Evolutionary conservation across 2,113 vertebrate genomes (phyloP).

Genomic region (Todiramphus saurophagus): DNA sequence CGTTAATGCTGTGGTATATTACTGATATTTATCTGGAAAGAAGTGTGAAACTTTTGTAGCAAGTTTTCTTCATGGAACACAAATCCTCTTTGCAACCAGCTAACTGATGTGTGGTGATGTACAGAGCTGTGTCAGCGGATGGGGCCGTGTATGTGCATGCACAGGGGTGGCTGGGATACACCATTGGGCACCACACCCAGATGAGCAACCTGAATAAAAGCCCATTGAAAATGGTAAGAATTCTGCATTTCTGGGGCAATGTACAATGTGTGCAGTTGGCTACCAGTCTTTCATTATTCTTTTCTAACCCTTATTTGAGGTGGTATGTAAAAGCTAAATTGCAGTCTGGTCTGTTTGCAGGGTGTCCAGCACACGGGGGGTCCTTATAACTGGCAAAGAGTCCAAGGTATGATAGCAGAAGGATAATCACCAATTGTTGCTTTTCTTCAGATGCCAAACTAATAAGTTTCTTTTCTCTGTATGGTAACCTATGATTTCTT

Average conservation of each 20-base stretch:
- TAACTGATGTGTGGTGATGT: not conserved
- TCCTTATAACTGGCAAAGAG: not conserved
- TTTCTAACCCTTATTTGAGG: not conserved
- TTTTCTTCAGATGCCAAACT: no score
- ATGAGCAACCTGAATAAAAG: not conserved
- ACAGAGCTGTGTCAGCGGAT: not conserved
- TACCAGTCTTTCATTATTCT: not conserved
- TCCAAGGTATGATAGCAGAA: not conserved
- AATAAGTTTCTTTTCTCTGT: not conserved
- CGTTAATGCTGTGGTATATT: not conserved
- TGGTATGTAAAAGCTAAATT: not conserved
- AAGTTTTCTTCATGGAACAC: not conserved
- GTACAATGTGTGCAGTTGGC: not conserved
- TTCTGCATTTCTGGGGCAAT: not conserved
- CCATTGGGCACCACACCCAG: not conserved
- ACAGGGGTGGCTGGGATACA: rapidly evolving
- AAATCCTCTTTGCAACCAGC: not conserved
- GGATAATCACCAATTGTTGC: not conserved
- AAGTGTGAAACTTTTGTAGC: not conserved
- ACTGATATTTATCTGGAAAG: not conserved
- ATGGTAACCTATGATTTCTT: not conserved
- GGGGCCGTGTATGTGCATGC: not conserved
- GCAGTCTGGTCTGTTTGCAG: not conserved
- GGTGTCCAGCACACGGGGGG: not conserved
- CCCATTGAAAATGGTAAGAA: not conserved